A percentile compares a stretch with the other conserved stretches of the same genome.
Conservation (phyloP, 2,797 vertebrate species). For the Decapterus maruadsi region DNA sequence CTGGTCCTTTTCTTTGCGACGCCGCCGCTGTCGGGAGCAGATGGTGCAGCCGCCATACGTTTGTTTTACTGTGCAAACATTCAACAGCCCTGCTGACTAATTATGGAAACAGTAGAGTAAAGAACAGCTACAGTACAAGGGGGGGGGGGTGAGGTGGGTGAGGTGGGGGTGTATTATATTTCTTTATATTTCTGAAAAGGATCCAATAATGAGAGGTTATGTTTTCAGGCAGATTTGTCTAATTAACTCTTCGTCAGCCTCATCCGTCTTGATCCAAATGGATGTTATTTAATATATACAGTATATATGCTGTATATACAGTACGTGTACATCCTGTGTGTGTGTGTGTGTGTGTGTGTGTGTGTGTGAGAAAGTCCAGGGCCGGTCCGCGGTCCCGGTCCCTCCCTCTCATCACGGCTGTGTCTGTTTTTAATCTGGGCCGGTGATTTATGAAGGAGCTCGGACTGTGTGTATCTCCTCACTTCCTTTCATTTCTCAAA, state of each 20-base stretch:
- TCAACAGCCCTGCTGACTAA: constrained; percentile 48
- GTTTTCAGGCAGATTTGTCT: not conserved
- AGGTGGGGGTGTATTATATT: not conserved
- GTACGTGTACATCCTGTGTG: not conserved
- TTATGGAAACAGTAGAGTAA: constrained; percentile 9
- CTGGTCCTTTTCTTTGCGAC: constrained; percentile 25
- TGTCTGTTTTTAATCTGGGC: constrained; percentile 97
- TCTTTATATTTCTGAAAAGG: not conserved
- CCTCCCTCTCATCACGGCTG: constrained; percentile 87
- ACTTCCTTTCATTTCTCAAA: constrained; percentile 99
- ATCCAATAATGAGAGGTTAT: not conserved
- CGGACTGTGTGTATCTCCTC: constrained; percentile 90
- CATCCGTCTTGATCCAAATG: not conserved
- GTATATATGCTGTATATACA: too few relatives aligned
- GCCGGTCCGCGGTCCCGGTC: constrained; percentile 55
- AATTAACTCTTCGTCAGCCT: not conserved
- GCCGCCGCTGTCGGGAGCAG: constrained; percentile 34
- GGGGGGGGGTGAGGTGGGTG: too few relatives aligned
- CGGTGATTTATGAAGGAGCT: constrained; percentile 96
- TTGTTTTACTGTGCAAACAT: constrained; percentile 60
- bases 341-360: constrained; percentile 10
- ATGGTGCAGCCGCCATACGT: constrained; percentile 29
- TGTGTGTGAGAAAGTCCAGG: constrained; percentile 70
- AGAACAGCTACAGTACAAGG: constrained; percentile 2
- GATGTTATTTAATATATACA: not conserved